Conservation (phyloP, 2,797 vertebrate species). For the Aldrovandia affinis region DNA sequence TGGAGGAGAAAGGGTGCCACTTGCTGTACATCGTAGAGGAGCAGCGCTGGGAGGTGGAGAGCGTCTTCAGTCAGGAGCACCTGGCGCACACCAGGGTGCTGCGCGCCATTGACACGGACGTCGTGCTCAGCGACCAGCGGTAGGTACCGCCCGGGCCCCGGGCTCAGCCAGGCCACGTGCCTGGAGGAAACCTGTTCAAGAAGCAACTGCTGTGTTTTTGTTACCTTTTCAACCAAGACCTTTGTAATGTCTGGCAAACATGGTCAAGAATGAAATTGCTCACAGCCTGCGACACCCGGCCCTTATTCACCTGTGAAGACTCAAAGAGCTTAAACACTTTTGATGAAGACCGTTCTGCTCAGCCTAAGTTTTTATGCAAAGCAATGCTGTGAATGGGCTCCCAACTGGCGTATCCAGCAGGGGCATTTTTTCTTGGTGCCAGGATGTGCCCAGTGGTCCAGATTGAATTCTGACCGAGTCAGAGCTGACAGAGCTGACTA, state of each 20-base stretch:
- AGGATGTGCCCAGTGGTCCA: background rate
- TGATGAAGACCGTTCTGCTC: background rate
- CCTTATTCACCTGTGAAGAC: background rate
- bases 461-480: background rate
- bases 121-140: constrained; percentile 57
- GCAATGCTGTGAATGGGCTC: too few species aligned
- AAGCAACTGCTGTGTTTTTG: background rate
- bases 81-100: constrained; percentile 45
- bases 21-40: constrained; percentile 61
- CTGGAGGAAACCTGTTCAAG: background rate
- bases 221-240: background rate
- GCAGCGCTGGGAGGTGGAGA: constrained; percentile 44
- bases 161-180: background rate
- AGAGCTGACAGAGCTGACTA: too few species aligned
- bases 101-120: constrained; percentile 41
- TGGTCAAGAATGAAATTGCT: background rate
- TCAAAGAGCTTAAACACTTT: background rate
- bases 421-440: background rate
- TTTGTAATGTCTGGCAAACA: background rate
- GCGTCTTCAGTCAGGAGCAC: constrained; percentile 38
- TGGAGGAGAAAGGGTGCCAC: constrained; percentile 44
- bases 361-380: too few species aligned
- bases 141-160: constrained; percentile 24
- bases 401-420: background rate
- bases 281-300: background rate